Percentiles rank a stretch among this genome's conserved stretches.
Evolutionary conservation across 1,140 invertebrate genomes (phyloP).

Genomic region (Meloidogyne chitwoodi): DNA sequence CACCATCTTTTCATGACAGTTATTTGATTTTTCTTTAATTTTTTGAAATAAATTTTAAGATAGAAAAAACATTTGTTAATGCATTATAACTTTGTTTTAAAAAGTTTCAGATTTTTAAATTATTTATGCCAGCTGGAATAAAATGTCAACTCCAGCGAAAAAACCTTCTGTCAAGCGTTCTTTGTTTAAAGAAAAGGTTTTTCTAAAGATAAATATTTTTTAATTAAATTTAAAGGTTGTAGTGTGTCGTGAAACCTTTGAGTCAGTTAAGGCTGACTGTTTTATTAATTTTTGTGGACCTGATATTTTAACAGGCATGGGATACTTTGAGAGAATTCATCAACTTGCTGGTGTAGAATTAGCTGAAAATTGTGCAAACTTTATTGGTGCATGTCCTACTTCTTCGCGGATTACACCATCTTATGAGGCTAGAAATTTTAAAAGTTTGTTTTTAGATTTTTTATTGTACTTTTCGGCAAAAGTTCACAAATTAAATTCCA

Average conservation of each 20-base stretch:
- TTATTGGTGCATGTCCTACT: slow-evolving; percentile 24
- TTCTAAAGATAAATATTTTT: too few species aligned
- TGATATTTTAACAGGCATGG: slow-evolving; percentile 19
- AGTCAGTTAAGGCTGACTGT: not conserved
- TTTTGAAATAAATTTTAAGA: too few species aligned
- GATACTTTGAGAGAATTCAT: slow-evolving; percentile 28
- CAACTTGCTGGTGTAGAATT: slow-evolving; percentile 23
- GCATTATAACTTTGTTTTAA: too few species aligned
- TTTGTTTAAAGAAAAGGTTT: slow-evolving; percentile 11
- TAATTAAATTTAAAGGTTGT: slow-evolving; percentile 3
- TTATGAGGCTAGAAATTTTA: slow-evolving; percentile 29
- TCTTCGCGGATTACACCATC: slow-evolving; percentile 22
- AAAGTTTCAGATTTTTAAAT: too few species aligned
- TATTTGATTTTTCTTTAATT: too few species aligned
- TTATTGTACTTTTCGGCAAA: not conserved
- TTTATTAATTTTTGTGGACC: slow-evolving; percentile 31
- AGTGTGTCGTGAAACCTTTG: slow-evolving; percentile 5
- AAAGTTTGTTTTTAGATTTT: slow-evolving; percentile 7
- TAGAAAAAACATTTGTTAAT: too few species aligned
- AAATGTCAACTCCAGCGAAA: not conserved
- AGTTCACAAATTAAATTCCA: too few species aligned
- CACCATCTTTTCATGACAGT: too few species aligned
- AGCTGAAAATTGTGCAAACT: slow-evolving; percentile 13
- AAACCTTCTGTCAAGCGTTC: slow-evolving; percentile 2
- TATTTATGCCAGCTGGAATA: not conserved